Percentiles rank a stretch among this genome's conserved stretches.
These are phyloP conservation scores for Xenopus petersii DNA, from an alignment of 2,797 vertebrate species.

Conservation along the genomic window DNA sequence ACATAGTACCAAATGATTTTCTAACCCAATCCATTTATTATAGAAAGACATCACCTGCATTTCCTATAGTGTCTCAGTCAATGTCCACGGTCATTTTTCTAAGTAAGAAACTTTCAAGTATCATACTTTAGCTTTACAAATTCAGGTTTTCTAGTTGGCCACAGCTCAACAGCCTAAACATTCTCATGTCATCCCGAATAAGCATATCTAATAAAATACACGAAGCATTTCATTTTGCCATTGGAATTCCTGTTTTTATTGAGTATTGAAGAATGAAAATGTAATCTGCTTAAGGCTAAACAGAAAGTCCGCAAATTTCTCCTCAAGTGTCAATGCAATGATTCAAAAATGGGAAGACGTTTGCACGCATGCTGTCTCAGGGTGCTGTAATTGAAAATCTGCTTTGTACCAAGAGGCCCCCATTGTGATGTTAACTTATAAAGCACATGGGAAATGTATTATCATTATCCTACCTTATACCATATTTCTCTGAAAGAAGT, in stretches of 20 bases:
- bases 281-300: slow-evolving; percentile 28
- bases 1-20: too few species aligned
- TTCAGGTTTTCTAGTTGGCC: background rate
- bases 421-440: background rate
- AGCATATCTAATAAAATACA: slow-evolving; percentile 5
- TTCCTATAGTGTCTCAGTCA: too few species aligned
- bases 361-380: slow-evolving; percentile 15
- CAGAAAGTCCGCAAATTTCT: slow-evolving; percentile 7
- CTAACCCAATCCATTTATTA: too few species aligned
- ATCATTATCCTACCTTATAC: too few species aligned
- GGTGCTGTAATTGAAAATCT: slow-evolving; percentile 3
- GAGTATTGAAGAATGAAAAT: slow-evolving; percentile 20
- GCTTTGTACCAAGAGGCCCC: slow-evolving; percentile 3
- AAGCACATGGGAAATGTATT: too few species aligned
- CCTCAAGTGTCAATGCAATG: slow-evolving; percentile 6
- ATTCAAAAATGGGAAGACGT: background rate
- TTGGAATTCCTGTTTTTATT: slow-evolving; percentile 15
- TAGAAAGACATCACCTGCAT: too few species aligned
- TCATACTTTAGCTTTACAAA: background rate
- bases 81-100: too few species aligned
- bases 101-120: too few species aligned
- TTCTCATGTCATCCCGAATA: background rate
- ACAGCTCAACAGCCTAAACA: slow-evolving; percentile 7
- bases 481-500: too few species aligned
- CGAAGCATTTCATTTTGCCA: slow-evolving; percentile 11